Evolutionary conservation across 2,797 vertebrate genomes (phyloP), one percentile per base, ranked within the genome.

Genomic region (Leptoclinus maculatus): DNA sequence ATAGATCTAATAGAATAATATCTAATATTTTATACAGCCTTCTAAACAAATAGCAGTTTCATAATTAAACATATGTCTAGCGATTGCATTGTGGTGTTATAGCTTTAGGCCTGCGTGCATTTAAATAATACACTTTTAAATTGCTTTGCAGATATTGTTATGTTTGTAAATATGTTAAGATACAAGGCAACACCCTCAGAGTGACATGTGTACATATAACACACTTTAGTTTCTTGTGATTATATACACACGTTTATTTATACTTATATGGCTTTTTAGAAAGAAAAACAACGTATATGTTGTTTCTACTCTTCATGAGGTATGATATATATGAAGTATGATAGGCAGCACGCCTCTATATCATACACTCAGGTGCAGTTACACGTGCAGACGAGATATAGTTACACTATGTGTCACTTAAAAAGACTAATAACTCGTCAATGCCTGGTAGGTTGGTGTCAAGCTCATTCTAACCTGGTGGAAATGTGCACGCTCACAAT

Each of bases 381-480:
- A 11, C 53, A 38, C 51, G 32, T 51, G 27, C 41, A 47, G 25
- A 8, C 6, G 38, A 38, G n/a, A 17, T 59, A 3, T 51, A 14
- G 7, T 32, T 29, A 1, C 47, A 51, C 32, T 14, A 2, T 36
- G 32, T 63, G 36, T 59, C 70, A 53, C 16, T 49, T 25, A 14
- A 25, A 17, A 5, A 2, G 32, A 43, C 21, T 9, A 45, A 38
- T 53, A 25, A 19, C 25, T 45, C 29, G 59, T 29, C n/a, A 51
- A 64, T 58, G 32, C 32, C 7, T 7, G 49, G 0, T 43, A 47
- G 67, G 57, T 64, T 47, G 77, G 72, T 76, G 76, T 69, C 71
- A 66, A 68, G 57, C 57, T 71, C 66, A 14, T 17, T 57, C 34
- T 73, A 69, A 83, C 79, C 83, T 64, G 75, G 21, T 65, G 72